A percentile compares a stretch with the other conserved stretches of the same genome.
phyloP scores from a whole-genome alignment of 2,797 vertebrate genomes.

The Helarctos malayanus region DNA sequence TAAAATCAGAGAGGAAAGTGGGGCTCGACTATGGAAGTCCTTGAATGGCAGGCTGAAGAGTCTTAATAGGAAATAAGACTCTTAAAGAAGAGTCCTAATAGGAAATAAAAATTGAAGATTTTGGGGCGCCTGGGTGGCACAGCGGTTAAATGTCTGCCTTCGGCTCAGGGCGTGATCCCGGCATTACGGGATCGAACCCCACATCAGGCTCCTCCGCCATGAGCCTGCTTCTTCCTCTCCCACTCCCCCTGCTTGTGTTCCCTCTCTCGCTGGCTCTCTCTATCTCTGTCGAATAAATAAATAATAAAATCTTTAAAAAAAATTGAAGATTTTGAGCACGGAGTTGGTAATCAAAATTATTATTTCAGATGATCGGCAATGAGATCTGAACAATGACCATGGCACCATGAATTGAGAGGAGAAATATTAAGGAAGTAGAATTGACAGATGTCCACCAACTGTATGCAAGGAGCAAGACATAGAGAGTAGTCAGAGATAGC shows the following conservation, averaged over 20 bases:
- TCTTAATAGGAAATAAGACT: background rate
- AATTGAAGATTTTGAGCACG: background rate
- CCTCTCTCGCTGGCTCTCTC: too few relatives aligned
- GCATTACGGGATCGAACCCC: too few relatives aligned
- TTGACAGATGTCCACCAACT: background rate
- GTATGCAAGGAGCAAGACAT: background rate
- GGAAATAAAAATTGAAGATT: background rate
- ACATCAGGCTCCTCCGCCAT: too few relatives aligned
- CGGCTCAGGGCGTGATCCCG: too few relatives aligned
- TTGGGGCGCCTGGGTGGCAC: background rate
- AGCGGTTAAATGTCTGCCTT: too few relatives aligned
- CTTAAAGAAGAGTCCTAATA: background rate
- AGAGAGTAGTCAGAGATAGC: background rate
- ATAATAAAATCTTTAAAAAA: too few relatives aligned
- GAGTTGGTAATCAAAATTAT: constrained; percentile 20
- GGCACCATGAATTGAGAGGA: constrained; percentile 10
- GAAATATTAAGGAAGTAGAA: background rate
- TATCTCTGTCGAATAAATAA: too few relatives aligned
- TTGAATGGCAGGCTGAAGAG: background rate
- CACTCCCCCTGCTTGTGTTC: too few relatives aligned
- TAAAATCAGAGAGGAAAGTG: background rate
- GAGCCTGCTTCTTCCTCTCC: too few relatives aligned
- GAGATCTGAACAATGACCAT: constrained; percentile 9
- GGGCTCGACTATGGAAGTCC: background rate
- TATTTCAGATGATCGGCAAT: background rate